These are phyloP conservation scores for Erebia epiphron DNA, from an alignment of 2,888 invertebrate genomes.

Conservation along the genomic window DNA sequence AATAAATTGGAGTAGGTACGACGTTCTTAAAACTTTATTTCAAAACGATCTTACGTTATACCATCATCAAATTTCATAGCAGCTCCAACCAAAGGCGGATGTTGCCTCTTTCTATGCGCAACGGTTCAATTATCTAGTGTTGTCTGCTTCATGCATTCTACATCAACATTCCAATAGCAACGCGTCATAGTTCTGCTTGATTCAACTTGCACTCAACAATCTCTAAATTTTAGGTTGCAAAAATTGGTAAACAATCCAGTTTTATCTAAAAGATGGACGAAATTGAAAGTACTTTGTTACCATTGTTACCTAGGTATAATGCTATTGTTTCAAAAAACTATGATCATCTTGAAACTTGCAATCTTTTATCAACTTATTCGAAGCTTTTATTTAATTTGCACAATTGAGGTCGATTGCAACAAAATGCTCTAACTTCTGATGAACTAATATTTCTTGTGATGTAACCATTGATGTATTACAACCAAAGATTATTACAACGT, in stretches of 20 bases:
- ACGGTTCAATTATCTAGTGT: slow-evolving; percentile 48
- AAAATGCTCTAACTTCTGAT: background rate
- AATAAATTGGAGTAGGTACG: too few relatives aligned
- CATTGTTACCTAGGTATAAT: slow-evolving; percentile 48
- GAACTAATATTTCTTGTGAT: background rate
- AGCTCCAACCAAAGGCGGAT: slow-evolving; percentile 36
- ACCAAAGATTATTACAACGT: too few relatives aligned
- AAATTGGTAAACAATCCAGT: background rate
- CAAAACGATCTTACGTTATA: background rate
- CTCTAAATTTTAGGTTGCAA: slow-evolving; percentile 9
- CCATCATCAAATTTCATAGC: slow-evolving; percentile 4
- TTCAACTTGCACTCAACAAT: slow-evolving; percentile 44
- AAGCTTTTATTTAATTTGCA: slow-evolving; percentile 41
- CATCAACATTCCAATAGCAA: slow-evolving; percentile 71
- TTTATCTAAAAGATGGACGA: slow-evolving; percentile 44
- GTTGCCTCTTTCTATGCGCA: slow-evolving; percentile 41
- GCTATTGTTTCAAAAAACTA: slow-evolving; percentile 57
- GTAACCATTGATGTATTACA: background rate
- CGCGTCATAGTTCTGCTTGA: slow-evolving; percentile 62
- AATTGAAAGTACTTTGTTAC: slow-evolving; percentile 67
- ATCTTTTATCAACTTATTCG: slow-evolving; percentile 11
- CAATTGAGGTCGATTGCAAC: slow-evolving; percentile 70
- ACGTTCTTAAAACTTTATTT: background rate
- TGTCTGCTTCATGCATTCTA: slow-evolving; percentile 64
- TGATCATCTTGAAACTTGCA: slow-evolving; percentile 14